These are phyloP conservation scores for Therioaphis trifolii DNA, from an alignment of 2,888 invertebrate genomes.

Conservation along the genomic window DNA sequence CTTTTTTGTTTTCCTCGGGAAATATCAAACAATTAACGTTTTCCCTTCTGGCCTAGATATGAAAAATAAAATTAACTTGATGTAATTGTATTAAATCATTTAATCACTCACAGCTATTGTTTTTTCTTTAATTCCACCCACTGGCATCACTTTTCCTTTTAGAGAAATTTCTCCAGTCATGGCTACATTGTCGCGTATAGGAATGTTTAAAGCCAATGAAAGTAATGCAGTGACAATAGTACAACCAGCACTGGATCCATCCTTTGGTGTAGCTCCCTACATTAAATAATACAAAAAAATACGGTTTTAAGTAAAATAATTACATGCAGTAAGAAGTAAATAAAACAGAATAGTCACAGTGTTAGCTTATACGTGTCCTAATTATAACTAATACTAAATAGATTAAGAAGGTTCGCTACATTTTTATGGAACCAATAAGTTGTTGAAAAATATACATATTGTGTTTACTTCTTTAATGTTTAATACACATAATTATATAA, in stretches of 20 bases:
- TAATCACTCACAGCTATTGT: conserved; percentile 83
- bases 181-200: conserved; percentile 86
- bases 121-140: conserved; percentile 99
- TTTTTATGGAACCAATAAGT: too few relatives aligned
- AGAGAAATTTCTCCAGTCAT: conserved; percentile 99
- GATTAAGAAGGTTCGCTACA: too few relatives aligned
- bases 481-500: too few relatives aligned
- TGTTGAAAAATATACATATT: too few relatives aligned
- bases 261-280: conserved; percentile 97
- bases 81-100: neutral
- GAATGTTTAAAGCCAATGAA: conserved; percentile 83
- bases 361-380: too few relatives aligned
- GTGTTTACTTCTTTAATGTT: too few relatives aligned
- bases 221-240: conserved; percentile 95
- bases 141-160: conserved; percentile 94
- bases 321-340: too few relatives aligned
- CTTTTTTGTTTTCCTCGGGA: conserved; percentile 95
- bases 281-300: conserved; percentile 61
- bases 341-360: too few relatives aligned
- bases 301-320: too few relatives aligned
- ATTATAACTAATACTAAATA: too few relatives aligned
- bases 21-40: conserved; percentile 91
- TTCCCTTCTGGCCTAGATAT: conserved; percentile 89
- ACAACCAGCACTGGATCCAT: conserved; percentile 97
- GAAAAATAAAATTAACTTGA: conserved; percentile 35